A percentile compares a stretch with the other conserved stretches of the same genome.
phyloP scores from a whole-genome alignment of 2,888 invertebrate genomes.

The Melanotus villosus region DNA sequence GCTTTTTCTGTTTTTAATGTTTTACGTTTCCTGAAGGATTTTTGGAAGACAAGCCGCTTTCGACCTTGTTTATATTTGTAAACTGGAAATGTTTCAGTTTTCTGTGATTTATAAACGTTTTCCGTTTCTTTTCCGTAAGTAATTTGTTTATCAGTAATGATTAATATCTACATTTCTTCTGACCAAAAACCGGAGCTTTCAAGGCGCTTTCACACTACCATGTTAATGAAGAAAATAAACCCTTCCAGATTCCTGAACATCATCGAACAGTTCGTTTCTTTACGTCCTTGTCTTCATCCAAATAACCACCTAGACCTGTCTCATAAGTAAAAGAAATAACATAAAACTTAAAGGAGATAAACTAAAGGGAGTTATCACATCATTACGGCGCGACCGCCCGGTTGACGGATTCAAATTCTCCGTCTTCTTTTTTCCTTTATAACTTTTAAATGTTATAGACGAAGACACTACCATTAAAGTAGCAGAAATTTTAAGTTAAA shows the following conservation, averaged over 20 bases:
- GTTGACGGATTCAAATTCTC: slow-evolving; percentile 7
- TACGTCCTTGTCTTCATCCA: not conserved
- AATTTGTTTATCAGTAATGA: not conserved
- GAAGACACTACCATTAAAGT: not conserved
- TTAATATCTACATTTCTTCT: not conserved
- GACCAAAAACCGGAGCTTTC: not conserved
- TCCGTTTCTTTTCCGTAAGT: too few relatives aligned
- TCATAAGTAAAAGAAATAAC: slow-evolving; percentile 23
- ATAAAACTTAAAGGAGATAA: slow-evolving; percentile 37
- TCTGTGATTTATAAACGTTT: too few relatives aligned
- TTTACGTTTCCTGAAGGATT: too few relatives aligned
- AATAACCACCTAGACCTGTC: not conserved
- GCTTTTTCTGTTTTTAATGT: too few relatives aligned
- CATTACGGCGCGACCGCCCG: slow-evolving; percentile 32
- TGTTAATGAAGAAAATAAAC: slow-evolving; percentile 12
- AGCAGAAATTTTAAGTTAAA: not conserved
- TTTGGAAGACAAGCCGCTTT: too few relatives aligned
- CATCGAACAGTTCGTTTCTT: too few relatives aligned
- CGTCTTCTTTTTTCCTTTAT: not conserved
- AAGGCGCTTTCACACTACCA: slow-evolving; percentile 15
- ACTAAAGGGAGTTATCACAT: slow-evolving; percentile 38
- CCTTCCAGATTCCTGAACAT: slow-evolving; percentile 8
- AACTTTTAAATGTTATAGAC: not conserved
- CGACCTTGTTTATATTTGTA: too few relatives aligned
- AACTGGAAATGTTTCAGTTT: too few relatives aligned